Evolutionary conservation across 2,113 vertebrate genomes (phyloP), one percentile per base, ranked within the genome.

Genomic region (Ancistrus triradiatus): DNA sequence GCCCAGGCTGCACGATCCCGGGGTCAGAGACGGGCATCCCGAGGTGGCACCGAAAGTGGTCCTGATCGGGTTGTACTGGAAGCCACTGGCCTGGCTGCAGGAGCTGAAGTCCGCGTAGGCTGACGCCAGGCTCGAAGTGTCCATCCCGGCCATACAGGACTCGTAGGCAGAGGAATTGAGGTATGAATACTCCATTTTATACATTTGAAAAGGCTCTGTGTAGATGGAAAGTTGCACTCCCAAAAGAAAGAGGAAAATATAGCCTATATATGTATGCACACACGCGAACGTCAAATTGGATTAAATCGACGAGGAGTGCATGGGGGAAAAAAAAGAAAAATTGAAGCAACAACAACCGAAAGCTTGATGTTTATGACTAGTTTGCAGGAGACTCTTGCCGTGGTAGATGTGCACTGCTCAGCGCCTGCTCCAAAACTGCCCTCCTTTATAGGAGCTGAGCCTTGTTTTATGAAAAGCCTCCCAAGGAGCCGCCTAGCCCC

Each of bases 141-240:
- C 96, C 94, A 99, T 98, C 82, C 96, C 96, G 86, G 95, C 95
- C 96, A 99, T 99, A 91, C 96, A 99, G 78, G 96, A 99, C 91
- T 99, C 96, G 94, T 99, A 99, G 92, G 96, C 95, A 87, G 96
- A 98, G 91, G 96, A 98, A 92, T 99, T 99, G 88, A 99, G 95
- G 95, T 99, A 99, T 95, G 96, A 99, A 95, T 98, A 99, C 93
- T 99, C 96, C 96, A 99, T 99, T 96, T 98, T 98, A 98, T 98
- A 98, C 96, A 98, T 98, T 60, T 93, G 96, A 95, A 93, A 95
- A 94, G 89, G 90, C 86, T 95, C 92, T 90, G 87, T 90, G 90
- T 89, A 79, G 73, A 73, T 72, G 74, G 80, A 86, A 86, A 85
- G 77, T 70, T 80, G 80, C 81, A 80, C 91, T 91, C 89, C 85